Evolutionary conservation across 1,140 invertebrate genomes (phyloP).

Genomic region (Neodiprion virginianus): DNA sequence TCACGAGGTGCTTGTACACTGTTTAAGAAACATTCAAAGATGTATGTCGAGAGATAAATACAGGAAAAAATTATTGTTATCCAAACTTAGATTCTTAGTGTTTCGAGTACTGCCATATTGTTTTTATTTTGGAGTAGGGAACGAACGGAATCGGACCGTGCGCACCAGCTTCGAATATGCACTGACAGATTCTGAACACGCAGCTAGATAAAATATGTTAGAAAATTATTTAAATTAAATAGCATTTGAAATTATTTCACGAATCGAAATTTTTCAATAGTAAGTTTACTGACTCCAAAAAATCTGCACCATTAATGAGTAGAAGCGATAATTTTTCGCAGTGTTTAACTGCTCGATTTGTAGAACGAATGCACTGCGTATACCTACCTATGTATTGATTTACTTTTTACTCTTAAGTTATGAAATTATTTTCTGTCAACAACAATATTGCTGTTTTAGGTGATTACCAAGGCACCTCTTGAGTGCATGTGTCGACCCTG

Average conservation of each 20-base stretch:
- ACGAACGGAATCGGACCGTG: slow-evolving; percentile 19
- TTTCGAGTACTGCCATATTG: slow-evolving; percentile 38
- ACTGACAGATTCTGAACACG: no score
- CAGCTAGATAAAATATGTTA: not conserved
- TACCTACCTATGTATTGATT: no score
- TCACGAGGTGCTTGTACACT: no score
- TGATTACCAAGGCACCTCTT: slow-evolving; percentile 87
- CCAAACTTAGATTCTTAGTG: not conserved
- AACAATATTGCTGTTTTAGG: slow-evolving; percentile 59
- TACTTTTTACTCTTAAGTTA: no score
- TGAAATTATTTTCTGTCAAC: no score
- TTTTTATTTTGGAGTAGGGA: slow-evolving; percentile 32
- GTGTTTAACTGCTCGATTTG: no score
- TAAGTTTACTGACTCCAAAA: slow-evolving; percentile 16
- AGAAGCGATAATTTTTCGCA: not conserved
- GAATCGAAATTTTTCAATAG: not conserved
- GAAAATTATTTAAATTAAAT: slow-evolving; percentile 15
- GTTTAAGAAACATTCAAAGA: not conserved
- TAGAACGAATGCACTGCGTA: no score
- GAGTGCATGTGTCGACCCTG: slow-evolving; percentile 95
- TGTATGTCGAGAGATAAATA: not conserved
- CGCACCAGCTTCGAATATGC: slow-evolving; percentile 25
- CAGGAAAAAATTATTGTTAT: not conserved
- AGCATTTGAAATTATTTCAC: not conserved
- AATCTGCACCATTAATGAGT: not conserved